phyloP scores from a whole-genome alignment of 2,113 vertebrate genomes.

The Monarcha castaneiventris region DNA sequence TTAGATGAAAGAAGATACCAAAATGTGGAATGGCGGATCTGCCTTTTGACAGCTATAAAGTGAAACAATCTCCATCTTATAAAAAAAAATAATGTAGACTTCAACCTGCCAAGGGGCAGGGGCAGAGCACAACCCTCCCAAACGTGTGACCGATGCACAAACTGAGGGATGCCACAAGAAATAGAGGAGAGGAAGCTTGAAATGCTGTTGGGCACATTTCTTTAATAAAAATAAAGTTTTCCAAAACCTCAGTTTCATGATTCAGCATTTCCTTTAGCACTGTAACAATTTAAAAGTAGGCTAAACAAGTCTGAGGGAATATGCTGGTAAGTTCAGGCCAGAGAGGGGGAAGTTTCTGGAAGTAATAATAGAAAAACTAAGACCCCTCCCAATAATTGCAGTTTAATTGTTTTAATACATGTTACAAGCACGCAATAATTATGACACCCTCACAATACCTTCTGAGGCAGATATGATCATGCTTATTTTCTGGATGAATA shows the following conservation, averaged over 20 bases:
- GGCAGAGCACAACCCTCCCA: neutral
- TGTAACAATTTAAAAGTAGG: conserved; percentile 23
- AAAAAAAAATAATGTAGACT: neutral
- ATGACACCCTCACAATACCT: neutral
- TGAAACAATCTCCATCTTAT: neutral
- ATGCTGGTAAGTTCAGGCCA: neutral
- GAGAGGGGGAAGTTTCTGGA: neutral
- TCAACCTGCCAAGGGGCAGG: conserved; percentile 3
- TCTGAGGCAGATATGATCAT: neutral
- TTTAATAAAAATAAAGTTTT: conserved; percentile 54
- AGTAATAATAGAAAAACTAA: neutral
- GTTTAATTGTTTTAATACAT: neutral
- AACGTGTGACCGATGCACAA: neutral
- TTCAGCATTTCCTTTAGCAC: conserved; percentile 64
- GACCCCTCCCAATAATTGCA: neutral
- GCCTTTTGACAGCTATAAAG: neutral
- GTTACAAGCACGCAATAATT: neutral
- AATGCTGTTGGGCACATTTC: conserved; percentile 52
- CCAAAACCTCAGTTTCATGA: conserved; percentile 60
- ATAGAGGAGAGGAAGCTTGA: neutral
- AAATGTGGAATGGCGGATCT: neutral
- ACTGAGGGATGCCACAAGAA: neutral
- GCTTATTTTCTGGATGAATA: neutral
- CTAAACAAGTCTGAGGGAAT: conserved; percentile 20
- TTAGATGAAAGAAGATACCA: neutral